These are phyloP conservation scores for Cybosia mesomella DNA, from an alignment of 2,888 invertebrate genomes.

Conservation along the genomic window DNA sequence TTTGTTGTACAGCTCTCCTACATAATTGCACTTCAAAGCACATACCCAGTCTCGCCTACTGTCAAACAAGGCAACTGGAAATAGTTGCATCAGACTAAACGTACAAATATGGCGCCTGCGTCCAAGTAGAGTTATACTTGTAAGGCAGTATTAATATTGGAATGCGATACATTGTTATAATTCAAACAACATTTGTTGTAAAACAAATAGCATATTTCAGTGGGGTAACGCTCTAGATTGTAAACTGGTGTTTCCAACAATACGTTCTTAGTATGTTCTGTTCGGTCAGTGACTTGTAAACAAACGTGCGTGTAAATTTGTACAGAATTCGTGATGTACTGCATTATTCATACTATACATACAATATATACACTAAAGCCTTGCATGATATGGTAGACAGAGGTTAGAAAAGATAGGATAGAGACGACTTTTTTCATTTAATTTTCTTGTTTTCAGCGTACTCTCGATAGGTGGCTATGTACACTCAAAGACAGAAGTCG, in stretches of 20 bases:
- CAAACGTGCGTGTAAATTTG: constrained; percentile 66
- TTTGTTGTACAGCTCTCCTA: constrained; percentile 6
- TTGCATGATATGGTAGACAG: neutral
- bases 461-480: neutral
- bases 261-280: constrained; percentile 76
- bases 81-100: constrained; percentile 51
- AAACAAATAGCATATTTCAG: constrained; percentile 78
- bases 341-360: constrained; percentile 31
- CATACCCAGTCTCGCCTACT: constrained; percentile 35
- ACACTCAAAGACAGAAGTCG: no score
- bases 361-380: neutral
- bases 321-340: constrained; percentile 48
- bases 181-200: constrained; percentile 74
- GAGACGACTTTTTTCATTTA: neutral
- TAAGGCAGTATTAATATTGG: constrained; percentile 54
- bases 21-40: constrained; percentile 40
- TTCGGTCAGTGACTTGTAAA: constrained; percentile 80
- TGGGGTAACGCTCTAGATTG: constrained; percentile 82
- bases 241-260: constrained; percentile 75
- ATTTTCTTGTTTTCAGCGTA: neutral
- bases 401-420: neutral
- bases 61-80: constrained; percentile 45
- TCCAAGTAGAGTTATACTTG: constrained; percentile 37
- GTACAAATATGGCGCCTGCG: constrained; percentile 32
- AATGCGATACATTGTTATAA: constrained; percentile 74